A percentile compares a stretch with the other conserved stretches of the same genome.
These are phyloP conservation scores for Tupaia tana DNA, from an alignment of 2,113 vertebrate genomes.

Conservation along the genomic window DNA sequence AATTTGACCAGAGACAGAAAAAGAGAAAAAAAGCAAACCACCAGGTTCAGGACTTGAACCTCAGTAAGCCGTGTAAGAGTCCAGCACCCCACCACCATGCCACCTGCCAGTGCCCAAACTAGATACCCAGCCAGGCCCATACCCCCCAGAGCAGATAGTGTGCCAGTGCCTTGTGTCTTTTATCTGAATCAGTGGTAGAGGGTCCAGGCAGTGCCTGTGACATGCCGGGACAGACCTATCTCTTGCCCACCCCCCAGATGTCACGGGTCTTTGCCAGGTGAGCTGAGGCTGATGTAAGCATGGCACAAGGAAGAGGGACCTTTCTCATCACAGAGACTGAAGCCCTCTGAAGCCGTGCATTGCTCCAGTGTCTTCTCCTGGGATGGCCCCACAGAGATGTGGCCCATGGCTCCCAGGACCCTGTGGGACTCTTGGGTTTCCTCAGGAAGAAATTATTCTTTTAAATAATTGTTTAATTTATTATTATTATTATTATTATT, in stretches of 20 bases:
- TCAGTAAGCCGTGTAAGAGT: too few species aligned
- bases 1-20: too few species aligned
- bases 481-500: too few species aligned
- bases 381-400: not conserved
- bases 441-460: too few species aligned
- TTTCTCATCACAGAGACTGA: not conserved
- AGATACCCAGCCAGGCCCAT: conserved; percentile 46
- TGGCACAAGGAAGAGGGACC: not conserved
- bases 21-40: too few species aligned
- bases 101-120: conserved; percentile 46
- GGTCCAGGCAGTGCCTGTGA: conserved; percentile 40
- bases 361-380: not conserved
- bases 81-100: too few species aligned
- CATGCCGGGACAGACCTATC: not conserved
- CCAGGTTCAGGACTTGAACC: too few species aligned
- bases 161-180: conserved; percentile 9
- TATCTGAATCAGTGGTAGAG: conserved; percentile 44
- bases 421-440: not conserved
- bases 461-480: too few species aligned
- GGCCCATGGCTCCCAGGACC: not conserved
- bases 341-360: not conserved
- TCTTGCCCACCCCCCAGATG: conserved; percentile 43
- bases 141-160: conserved; percentile 75
- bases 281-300: not conserved
- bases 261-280: conserved; percentile 54